phyloP scores from a whole-genome alignment of 1,140 invertebrate genomes.

The Psix sp. region DNA sequence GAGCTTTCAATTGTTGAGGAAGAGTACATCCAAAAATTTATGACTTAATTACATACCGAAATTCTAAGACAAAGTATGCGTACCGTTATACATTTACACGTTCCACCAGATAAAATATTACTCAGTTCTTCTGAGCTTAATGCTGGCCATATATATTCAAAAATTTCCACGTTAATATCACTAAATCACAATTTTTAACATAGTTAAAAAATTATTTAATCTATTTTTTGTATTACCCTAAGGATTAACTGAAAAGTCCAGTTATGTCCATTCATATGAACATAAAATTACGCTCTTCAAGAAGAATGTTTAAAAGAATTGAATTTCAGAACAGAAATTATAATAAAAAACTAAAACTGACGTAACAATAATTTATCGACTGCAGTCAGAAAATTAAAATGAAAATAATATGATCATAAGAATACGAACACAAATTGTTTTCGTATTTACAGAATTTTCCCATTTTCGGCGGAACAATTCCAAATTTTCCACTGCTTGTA shows the following conservation, averaged over 20 bases:
- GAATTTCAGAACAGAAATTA: no score
- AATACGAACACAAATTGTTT: no score
- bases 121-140: conserved; percentile 3
- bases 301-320: no score
- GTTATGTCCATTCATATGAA: background rate
- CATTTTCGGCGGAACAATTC: no score
- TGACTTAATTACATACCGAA: background rate
- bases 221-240: background rate
- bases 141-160: conserved; percentile 23
- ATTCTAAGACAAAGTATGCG: conserved; percentile 1
- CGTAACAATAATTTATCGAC: no score
- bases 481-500: no score
- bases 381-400: no score
- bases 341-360: no score
- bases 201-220: background rate
- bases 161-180: conserved; percentile 18
- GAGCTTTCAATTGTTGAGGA: no score
- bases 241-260: background rate
- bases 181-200: conserved; percentile 16
- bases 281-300: background rate
- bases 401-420: no score
- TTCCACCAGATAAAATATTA: conserved; percentile 13
- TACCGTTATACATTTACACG: conserved; percentile 1
- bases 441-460: no score
- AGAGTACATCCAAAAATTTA: conserved; percentile 6